Base-by-base conservation (phyloP, 2,797 vertebrate species). In the Diceros bicornis region DNA sequence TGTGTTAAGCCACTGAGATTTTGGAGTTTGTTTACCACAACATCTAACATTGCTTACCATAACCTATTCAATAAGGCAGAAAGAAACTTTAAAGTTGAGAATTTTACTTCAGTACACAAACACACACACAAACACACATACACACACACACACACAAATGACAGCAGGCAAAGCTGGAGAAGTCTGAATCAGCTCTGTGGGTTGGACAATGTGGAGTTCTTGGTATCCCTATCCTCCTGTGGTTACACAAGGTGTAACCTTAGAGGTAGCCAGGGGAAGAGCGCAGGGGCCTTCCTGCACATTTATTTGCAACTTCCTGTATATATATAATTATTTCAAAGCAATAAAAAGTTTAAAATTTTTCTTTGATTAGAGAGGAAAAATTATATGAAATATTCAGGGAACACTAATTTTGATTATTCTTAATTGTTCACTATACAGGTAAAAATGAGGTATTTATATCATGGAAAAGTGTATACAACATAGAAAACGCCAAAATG, bases 41-140 rank as follows among this genome's bases (percentile, higher is more conserved):
- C 0, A 61, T 10, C 18, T 92, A 69, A 6, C 5, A 59, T 75
- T 75, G 64, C 6, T 93, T 44, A 72, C 34, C 11, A 41, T 75
- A 89, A 88, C 13, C 44, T n/a, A 90, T 61, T 69, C 16, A 86
- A 9, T 52, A 84, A 64, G 7, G 21, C 7, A 44, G 6, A 41
- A 47, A 68, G 18, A 78, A 95, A 91, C 25, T 52, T 78, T 68
- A 89, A 88, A 75, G 6, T 85, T 66, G 71, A 97, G 14, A 55
- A 61, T 41, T 93, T 64, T 84, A 62, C 61, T 68, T 78, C 20
- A 85, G 25, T 64, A 79, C 20, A 75, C 34, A 77, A 2, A 61
- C 62, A 55, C 4, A 81, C 41, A 87, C 20, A 10, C 16, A 61
- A 2, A 37, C 6, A 82, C 32, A 59, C 11, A 59, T 18, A 89